These are phyloP conservation scores for Drosophila gaucha DNA, from an alignment of 2,888 invertebrate species.

Conservation along the genomic window DNA sequence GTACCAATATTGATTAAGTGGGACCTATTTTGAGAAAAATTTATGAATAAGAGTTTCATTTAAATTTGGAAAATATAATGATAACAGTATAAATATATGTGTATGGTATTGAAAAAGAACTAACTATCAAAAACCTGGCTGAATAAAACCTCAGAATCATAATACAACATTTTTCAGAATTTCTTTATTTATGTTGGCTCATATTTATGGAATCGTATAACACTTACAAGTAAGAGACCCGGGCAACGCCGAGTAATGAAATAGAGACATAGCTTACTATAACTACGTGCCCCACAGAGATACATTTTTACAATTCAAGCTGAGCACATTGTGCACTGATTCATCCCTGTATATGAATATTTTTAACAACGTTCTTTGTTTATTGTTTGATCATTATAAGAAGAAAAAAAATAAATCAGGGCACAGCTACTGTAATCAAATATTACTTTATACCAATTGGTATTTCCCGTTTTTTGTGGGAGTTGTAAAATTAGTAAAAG, in stretches of 20 bases:
- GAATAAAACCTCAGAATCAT: no score
- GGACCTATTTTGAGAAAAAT: no score
- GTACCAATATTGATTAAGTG: no score
- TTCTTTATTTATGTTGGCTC: no score
- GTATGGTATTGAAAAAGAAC: no score
- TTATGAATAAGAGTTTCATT: no score
- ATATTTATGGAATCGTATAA: neutral
- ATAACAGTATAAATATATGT: no score
- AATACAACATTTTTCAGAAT: no score
- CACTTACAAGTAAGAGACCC: neutral
- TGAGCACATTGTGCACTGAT: neutral
- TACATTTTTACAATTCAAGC: neutral
- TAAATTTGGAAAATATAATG: no score
- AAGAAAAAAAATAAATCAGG: neutral
- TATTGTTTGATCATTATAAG: neutral
- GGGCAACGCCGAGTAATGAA: slow-evolving; percentile 1
- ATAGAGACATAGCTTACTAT: no score
- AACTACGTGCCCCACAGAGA: no score
- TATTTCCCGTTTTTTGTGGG: slow-evolving; percentile 1
- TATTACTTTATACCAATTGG: neutral
- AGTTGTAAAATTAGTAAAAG: neutral
- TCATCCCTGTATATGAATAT: neutral
- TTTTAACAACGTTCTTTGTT: neutral
- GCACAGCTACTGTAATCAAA: neutral
- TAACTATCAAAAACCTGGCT: no score